Evolutionary conservation across 2,888 invertebrate species (phyloP), one percentile per base, ranked within the genome.

Genomic region (Prionchulus punctatus): DNA sequence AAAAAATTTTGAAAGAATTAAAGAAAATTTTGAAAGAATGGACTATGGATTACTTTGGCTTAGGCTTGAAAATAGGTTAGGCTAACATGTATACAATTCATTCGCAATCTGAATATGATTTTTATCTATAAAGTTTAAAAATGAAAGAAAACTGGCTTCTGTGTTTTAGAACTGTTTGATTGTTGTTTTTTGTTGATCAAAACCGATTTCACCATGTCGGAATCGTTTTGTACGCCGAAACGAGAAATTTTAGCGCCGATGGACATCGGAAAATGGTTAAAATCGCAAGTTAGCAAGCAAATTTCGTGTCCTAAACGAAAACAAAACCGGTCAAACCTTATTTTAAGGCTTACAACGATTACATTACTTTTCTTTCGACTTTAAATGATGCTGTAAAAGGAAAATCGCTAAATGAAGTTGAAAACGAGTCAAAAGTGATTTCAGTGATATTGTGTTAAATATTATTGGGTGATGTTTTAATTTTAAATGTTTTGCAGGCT

Each of bases 401-500:
- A 2, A 43, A 30, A 31, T 18, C 31, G 2, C 2, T 52, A 18
- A n/a, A 15, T 25, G 26, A 30, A 12, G 12, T 31, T 12, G 15
- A 26, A 15, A 31, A 31, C 23, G 3, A 23, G 12, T 52, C 36
- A 31, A 26, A 28, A 12, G 36, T 15, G 21, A 30, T 4, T 45
- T 18, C 36, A 12, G 7, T 18, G 18, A 36, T 18, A 36, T 36
- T 36, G 36, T 36, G 36, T 36, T n/a, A n/a, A n/a, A n/a, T n/a
- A n/a, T n/a, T n/a, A n/a, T n/a, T n/a, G n/a, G n/a, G n/a, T n/a
- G n/a, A n/a, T 36, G 36, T 36, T 36, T 36, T 36, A 36, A 7
- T 36, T 36, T 28, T 26, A 26, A 7, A 3, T 12, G n/a, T 12
- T 15, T 54, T 53, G 54, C 27, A 77, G 21, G 77, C 76, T 62